These are phyloP conservation scores for Gari tellinella DNA, from an alignment of 2,888 invertebrate genomes.

Conservation along the genomic window DNA sequence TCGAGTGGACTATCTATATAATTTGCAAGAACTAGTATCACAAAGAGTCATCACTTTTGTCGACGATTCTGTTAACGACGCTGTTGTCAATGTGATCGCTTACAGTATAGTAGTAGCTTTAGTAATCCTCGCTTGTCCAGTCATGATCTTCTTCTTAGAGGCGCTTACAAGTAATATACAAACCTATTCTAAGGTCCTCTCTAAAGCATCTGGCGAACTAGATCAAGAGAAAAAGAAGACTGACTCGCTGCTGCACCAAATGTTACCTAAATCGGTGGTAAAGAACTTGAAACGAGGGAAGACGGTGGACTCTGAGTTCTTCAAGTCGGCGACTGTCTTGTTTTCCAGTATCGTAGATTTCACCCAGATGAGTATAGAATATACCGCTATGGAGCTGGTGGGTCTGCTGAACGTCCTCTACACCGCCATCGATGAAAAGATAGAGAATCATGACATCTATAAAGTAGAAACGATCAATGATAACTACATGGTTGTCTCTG, in stretches of 20 bases:
- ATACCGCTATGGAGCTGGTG: conserved; percentile 62
- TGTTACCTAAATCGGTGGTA: conserved; percentile 69
- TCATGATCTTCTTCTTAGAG: conserved; percentile 53
- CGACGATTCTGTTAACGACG: conserved; percentile 80
- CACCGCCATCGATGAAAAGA: conserved; percentile 61
- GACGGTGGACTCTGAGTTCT: conserved; percentile 67
- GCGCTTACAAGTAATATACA: conserved; percentile 67
- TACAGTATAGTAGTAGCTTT: conserved; percentile 37
- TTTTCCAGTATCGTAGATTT: conserved; percentile 69
- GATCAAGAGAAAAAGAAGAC: conserved; percentile 61
- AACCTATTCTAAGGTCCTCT: conserved; percentile 69
- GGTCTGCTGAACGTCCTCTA: conserved; percentile 65
- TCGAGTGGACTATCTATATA: conserved; percentile 91
- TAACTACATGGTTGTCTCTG: conserved; percentile 73
- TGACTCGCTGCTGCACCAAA: conserved; percentile 67
- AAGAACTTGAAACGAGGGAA: conserved; percentile 62
- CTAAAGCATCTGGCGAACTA: conserved; percentile 64
- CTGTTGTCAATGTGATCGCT: conserved; percentile 81
- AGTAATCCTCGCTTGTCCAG: conserved; percentile 57
- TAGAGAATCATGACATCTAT: conserved; percentile 68
- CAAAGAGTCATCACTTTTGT: conserved; percentile 51
- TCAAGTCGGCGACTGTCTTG: conserved; percentile 69
- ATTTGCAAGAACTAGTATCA: conserved; percentile 87
- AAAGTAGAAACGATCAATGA: conserved; percentile 75
- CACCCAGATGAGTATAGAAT: conserved; percentile 43